Evolutionary conservation across 1,140 invertebrate genomes (phyloP), one percentile per base, ranked within the genome.

Genomic region (Antheraea mylitta): DNA sequence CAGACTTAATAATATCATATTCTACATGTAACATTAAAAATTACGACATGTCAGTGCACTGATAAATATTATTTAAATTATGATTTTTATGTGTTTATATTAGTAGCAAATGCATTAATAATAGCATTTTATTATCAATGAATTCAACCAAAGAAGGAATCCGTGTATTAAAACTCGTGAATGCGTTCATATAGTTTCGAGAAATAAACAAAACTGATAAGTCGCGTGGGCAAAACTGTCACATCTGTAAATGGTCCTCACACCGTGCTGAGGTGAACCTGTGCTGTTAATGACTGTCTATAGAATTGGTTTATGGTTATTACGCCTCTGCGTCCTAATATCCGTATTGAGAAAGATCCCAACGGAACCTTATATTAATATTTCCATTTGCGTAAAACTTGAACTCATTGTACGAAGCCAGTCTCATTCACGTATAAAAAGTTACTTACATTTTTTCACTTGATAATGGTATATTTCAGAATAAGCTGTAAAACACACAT

Each of bases 181-280:
- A 16, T n/a, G 6, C 19, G 36, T 0, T 22, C 6, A 30, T 5
- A 61, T 61, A 7, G 19, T 16, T 61, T 61, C 18, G 19, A 30
- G 18, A 61, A 36, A 61, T 30, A 30, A 53, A 53, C 16, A 53
- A 11, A 53, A 53, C 22, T 61, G 59, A 61, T 72, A 70, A 76
- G 58, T 70, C 58, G 72, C 73, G 80, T 59, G 69, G 80, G 80
- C 73, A 75, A 22, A 62, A 69, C 72, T 75, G 70, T 76, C 77
- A 71, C 67, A 30, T 67, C 67, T 79, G 72, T 78, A 78, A 72
- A 80, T 72, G 79, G 76, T 68, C 76, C 72, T 72, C 75, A 72
- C 80, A 81, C 79, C 69, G 75, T 82, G 83, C 76, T 85, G 81
- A 85, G 81, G 83, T 83, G 77, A 85, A 79, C 83, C 61, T 76